phyloP scores from a whole-genome alignment of 1,140 invertebrate genomes.

The Euglossa dilemma region DNA sequence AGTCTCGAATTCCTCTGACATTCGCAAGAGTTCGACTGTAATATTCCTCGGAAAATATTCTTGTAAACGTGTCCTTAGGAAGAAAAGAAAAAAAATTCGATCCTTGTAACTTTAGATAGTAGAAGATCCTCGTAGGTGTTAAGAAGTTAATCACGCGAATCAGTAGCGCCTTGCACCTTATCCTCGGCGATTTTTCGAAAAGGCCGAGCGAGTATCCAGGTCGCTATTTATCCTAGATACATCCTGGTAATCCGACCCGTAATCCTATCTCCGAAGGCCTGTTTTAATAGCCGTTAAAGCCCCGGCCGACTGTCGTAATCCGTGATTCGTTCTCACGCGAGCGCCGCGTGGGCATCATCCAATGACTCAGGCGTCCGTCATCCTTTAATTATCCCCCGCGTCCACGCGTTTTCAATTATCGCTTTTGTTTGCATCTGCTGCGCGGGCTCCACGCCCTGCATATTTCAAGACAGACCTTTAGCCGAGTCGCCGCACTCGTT shows the following conservation, averaged over 20 bases:
- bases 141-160: too few species aligned
- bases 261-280: constrained; percentile 23
- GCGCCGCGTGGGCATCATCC: constrained; percentile 23
- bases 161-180: not conserved
- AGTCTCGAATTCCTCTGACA: too few species aligned
- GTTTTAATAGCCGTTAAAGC: constrained; percentile 18
- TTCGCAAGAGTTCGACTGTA: too few species aligned
- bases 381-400: constrained; percentile 5
- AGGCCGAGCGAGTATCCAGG: not conserved
- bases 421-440: not conserved
- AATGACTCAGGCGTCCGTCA: constrained; percentile 28
- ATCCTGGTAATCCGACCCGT: not conserved
- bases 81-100: too few species aligned
- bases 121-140: too few species aligned
- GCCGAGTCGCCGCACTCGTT: not conserved
- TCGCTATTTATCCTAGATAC: not conserved
- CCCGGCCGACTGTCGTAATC: constrained; percentile 21
- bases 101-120: too few species aligned
- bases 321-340: constrained; percentile 38
- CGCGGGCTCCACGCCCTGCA: not conserved
- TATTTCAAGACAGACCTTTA: not conserved
- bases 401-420: constrained; percentile 22
- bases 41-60: too few species aligned
- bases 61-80: too few species aligned
- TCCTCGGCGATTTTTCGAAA: not conserved